Conservation (phyloP, 2,888 invertebrate species). For the Volucella inanis region DNA sequence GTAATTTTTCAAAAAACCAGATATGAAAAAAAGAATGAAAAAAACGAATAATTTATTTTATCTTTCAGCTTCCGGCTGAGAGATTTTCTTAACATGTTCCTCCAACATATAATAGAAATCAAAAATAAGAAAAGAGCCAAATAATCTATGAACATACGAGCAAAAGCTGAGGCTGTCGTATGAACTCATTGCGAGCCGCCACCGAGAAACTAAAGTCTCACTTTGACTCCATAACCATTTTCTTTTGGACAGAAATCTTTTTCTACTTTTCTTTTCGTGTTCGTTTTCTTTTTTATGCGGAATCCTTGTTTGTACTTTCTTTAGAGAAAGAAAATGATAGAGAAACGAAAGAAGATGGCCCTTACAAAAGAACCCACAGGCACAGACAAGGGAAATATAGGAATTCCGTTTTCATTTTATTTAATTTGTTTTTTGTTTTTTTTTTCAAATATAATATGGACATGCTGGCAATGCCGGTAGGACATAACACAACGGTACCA, state of each 20-base stretch:
- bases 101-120: constrained; percentile 40
- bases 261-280: neutral
- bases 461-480: neutral
- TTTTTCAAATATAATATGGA: constrained; percentile 19
- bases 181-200: constrained; percentile 15
- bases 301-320: constrained; percentile 44
- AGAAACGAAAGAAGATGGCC: constrained; percentile 15
- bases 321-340: constrained; percentile 3
- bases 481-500: neutral
- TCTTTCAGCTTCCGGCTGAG: constrained; percentile 66
- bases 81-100: constrained; percentile 58
- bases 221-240: constrained; percentile 26
- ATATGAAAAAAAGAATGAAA: neutral
- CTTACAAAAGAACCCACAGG: constrained; percentile 37
- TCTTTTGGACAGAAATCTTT: constrained; percentile 24
- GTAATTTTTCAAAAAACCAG: constrained; percentile 50
- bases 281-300: neutral
- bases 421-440: neutral
- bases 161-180: constrained; percentile 11
- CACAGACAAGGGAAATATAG: constrained; percentile 55
- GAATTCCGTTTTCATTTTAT: constrained; percentile 25
- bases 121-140: constrained; percentile 34
- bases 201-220: constrained; percentile 22
- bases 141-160: constrained; percentile 23
- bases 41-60: constrained; percentile 50